Conservation (phyloP, 1,140 invertebrate genomes). For the Drosophila ercepeae region DNA sequence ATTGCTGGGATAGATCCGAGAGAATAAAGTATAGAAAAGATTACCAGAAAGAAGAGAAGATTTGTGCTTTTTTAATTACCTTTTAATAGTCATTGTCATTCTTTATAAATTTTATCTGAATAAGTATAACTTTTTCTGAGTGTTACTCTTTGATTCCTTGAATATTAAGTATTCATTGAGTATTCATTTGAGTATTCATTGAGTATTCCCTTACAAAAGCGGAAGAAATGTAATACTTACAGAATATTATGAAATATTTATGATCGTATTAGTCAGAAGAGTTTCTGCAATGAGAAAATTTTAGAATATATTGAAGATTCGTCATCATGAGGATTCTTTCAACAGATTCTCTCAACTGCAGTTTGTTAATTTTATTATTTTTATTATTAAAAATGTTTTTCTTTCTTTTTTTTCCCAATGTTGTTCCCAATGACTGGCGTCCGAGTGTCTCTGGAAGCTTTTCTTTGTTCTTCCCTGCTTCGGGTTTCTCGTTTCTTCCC, state of each 20-base stretch:
- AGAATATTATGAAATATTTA: conserved; percentile 71
- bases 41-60: too few species aligned
- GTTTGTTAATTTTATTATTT: conserved; percentile 20
- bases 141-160: conserved; percentile 25
- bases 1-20: too few species aligned
- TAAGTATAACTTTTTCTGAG: too few species aligned
- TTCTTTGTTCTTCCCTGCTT: conserved; percentile 16
- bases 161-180: too few species aligned
- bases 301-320: conserved; percentile 6
- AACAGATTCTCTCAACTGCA: conserved; percentile 4
- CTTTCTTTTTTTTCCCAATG: neutral
- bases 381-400: conserved; percentile 12
- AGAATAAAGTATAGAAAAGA: too few species aligned
- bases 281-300: conserved; percentile 34
- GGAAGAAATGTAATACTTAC: conserved; percentile 26
- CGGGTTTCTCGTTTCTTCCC: conserved; percentile 11
- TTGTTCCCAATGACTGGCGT: conserved; percentile 58
- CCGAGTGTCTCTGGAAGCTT: conserved; percentile 51
- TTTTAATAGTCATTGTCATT: too few species aligned
- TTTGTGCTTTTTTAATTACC: too few species aligned
- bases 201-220: conserved; percentile 36
- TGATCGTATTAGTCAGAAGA: conserved; percentile 40
- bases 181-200: too few species aligned
- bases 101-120: too few species aligned
- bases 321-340: conserved; percentile 25